Conservation (phyloP, 2,888 invertebrate genomes). For the Drosophila trichaetosa region DNA sequence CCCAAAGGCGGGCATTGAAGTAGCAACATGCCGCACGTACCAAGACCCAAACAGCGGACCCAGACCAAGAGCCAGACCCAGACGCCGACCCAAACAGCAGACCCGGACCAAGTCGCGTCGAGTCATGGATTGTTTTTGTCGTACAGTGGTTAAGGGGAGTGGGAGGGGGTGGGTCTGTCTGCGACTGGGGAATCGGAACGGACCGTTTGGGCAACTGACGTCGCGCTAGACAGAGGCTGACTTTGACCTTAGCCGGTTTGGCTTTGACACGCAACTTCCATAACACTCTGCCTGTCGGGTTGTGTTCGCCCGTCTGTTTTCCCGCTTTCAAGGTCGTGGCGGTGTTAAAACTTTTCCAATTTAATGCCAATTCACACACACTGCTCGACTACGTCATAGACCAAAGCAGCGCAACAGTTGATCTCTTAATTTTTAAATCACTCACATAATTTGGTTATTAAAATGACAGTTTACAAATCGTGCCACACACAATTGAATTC, state of each 20-base stretch:
- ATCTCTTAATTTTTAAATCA: not conserved
- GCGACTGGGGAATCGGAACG: conserved; percentile 37
- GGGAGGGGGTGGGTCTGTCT: conserved; percentile 2
- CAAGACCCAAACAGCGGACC: conserved; percentile 39
- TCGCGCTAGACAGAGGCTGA: conserved; percentile 52
- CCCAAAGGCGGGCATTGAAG: conserved; percentile 42
- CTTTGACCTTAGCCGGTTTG: conserved; percentile 53
- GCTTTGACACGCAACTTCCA: conserved; percentile 58
- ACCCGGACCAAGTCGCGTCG: conserved; percentile 18
- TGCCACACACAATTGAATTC: not conserved
- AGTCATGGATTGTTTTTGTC: conserved; percentile 49
- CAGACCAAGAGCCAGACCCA: conserved; percentile 24
- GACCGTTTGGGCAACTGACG: conserved; percentile 27
- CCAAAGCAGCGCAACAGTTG: conserved; percentile 5
- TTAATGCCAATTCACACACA: conserved; percentile 58
- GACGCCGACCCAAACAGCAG: conserved; percentile 28
- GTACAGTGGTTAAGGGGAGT: conserved; percentile 3
- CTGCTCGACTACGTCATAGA: conserved; percentile 25
- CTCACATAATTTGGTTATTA: not conserved
- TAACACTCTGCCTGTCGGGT: conserved; percentile 15
- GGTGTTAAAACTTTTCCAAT: conserved; percentile 69
- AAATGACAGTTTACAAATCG: not conserved
- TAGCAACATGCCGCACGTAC: conserved; percentile 70
- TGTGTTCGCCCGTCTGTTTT: not conserved
- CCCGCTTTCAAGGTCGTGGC: conserved; percentile 58